These are phyloP conservation scores for Ectemnius lituratus DNA, from an alignment of 2,888 invertebrate species.

Conservation along the genomic window DNA sequence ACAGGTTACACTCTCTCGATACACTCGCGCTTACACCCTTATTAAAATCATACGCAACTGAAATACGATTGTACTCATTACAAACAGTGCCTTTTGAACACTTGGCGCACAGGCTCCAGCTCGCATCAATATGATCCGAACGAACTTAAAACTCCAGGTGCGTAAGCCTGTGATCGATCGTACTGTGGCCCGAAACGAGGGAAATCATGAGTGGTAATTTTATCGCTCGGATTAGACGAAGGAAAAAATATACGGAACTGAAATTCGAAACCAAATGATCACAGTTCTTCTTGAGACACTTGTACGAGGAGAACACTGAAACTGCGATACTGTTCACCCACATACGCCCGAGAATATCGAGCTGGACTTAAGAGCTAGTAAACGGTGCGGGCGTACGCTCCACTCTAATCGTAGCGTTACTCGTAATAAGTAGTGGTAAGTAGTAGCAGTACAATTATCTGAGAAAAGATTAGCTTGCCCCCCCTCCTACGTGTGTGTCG, in stretches of 20 bases:
- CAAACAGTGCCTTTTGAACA: constrained; percentile 52
- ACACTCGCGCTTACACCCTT: constrained; percentile 32
- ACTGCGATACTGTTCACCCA: constrained; percentile 3
- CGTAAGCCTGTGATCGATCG: constrained; percentile 29
- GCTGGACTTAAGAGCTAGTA: constrained; percentile 47
- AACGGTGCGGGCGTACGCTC: constrained; percentile 26
- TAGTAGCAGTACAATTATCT: constrained; percentile 67
- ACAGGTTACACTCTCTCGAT: constrained; percentile 36
- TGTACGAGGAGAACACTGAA: constrained; percentile 33
- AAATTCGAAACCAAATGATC: no score
- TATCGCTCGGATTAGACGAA: background rate
- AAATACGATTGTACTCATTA: constrained; percentile 56
- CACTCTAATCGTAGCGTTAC: constrained; percentile 48
- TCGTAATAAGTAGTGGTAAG: constrained; percentile 45
- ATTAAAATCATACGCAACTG: constrained; percentile 62
- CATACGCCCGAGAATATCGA: constrained; percentile 19
- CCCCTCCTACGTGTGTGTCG: constrained; percentile 34
- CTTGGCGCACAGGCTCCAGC: constrained; percentile 20
- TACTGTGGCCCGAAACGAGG: no score
- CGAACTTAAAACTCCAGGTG: constrained; percentile 54
- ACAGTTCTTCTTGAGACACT: no score
- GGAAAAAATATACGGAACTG: background rate
- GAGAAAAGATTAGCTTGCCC: constrained; percentile 61
- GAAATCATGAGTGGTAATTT: no score
- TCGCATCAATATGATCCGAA: constrained; percentile 58